Evolutionary conservation across 1,140 invertebrate species (phyloP), one percentile per base, ranked within the genome.

Genomic region (Drosophila athabasca): DNA sequence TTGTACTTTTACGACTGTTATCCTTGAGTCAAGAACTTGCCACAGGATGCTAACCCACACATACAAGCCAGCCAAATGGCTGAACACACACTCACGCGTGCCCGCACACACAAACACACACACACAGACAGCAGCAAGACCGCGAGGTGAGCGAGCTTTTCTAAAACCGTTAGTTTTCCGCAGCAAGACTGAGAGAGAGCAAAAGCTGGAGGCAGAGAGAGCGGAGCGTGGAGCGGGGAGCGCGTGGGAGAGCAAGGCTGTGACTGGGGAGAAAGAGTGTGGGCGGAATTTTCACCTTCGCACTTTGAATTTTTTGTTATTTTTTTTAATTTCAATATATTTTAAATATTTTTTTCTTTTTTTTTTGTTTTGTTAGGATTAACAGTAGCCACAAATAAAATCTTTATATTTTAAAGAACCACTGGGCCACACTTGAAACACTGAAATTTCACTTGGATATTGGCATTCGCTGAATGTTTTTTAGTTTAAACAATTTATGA

Each of bases 1-100:
- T 88, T 88, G 84, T 88, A 81, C 79, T 88, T 88, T 88, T 83
- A 88, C 83, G 83, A 88, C 84, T 83, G 84, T 79, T 88, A 88
- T 88, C 83, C 83, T 88, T 88, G 83, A 88, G 67, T 88, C 83
- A 88, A 88, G 84, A 89, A 88, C 84, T 89, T 79, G 79, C 83
- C 64, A 89, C 84, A 88, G 83, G 83, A 88, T 88, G 84, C 83
- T 83, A 79, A 64, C 61, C 72, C 79, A 62, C 43, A 44, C 66
- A 58, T 48, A 60, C 11, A 55, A 50, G 73, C 52, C 52, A 54
- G 73, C 52, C 52, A 54, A 49, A 44, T 51, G 17, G 41, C 65
- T 57, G 39, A 45, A 44, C 62, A 67, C 45, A 41, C 19, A 62
- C n/a, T n/a, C n/a, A n/a, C n/a, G n/a, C n/a, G n/a, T n/a, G n/a